phyloP scores from a whole-genome alignment of 2,888 invertebrate species.

The Hipparchia semele region DNA sequence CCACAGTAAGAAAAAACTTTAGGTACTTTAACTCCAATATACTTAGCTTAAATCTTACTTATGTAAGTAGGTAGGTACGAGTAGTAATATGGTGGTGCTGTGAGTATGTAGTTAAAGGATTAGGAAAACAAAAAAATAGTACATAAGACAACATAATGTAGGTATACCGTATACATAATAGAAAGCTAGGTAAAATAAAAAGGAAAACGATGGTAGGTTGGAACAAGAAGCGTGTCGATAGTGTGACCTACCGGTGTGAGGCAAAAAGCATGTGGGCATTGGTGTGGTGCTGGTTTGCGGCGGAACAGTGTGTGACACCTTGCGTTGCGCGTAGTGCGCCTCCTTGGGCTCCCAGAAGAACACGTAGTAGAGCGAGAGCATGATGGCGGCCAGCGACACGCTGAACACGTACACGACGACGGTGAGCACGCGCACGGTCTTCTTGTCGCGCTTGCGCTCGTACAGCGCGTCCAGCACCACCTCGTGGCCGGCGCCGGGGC shows the following conservation, averaged over 20 bases:
- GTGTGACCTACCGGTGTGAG: conserved; percentile 80
- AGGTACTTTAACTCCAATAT: too few relatives aligned
- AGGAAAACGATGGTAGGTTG: background rate
- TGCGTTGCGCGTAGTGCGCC: conserved; percentile 78
- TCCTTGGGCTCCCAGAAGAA: conserved; percentile 95
- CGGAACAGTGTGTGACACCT: conserved; percentile 79
- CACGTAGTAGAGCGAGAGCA: conserved; percentile 96
- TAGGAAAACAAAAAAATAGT: too few relatives aligned
- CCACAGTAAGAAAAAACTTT: too few relatives aligned
- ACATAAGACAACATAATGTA: too few relatives aligned
- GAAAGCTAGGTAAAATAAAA: background rate
- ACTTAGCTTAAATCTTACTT: too few relatives aligned
- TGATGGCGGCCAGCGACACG: conserved; percentile 96
- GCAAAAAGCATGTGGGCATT: conserved; percentile 82
- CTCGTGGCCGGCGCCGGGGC: conserved; percentile 75
- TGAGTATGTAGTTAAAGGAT: too few relatives aligned
- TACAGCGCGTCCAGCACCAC: conserved; percentile 89
- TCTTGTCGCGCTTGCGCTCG: conserved; percentile 93
- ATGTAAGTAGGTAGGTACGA: too few relatives aligned
- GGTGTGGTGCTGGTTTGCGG: conserved; percentile 80
- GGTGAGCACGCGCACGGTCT: conserved; percentile 94
- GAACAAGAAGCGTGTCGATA: conserved; percentile 63
- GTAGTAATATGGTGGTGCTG: too few relatives aligned
- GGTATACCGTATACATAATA: background rate
- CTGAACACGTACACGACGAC: conserved; percentile 97